Evolutionary conservation across 2,888 invertebrate genomes (phyloP), one percentile per base, ranked within the genome.

Genomic region (Stenolophus ochropezus): DNA sequence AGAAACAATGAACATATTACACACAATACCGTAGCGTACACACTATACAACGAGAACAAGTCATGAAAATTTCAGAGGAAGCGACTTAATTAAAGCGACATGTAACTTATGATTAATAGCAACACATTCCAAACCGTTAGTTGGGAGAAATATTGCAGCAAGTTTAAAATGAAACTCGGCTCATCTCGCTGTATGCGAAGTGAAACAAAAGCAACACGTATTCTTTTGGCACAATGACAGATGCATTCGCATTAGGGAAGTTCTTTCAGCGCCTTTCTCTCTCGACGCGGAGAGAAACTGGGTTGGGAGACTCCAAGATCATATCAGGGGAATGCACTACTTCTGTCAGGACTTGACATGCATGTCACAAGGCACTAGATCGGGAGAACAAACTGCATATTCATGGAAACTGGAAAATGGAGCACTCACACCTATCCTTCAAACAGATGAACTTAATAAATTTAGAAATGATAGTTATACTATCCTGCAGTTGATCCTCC

Each of bases 141-240:
- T 25, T 47, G 27, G 14, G 18, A 73, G 73, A 73, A 49, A 73
- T 73, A 73, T 73, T 73, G 21, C 33, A 20, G 27, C 49, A 73
- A 73, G 73, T 49, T 73, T 49, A 73, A 69, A 73, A 73, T 73
- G 73, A 33, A 73, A 73, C 25, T 73, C 73, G 49, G 16, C 47
- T 47, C 73, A 23, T 49, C 18, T 18, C 49, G 5, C 4, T 27
- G 6, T 23, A 23, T 61, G 61, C 16, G 56, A 56, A 21, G 21
- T 16, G 49, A 73, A 73, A 73, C 73, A 73, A 73, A 73, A 23
- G 65, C 71, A 73, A 73, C 71, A 76, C 47, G 21, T n/a, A 76
- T 76, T 58, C 76, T 76, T 74, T 33, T 76, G 76, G 18, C 76
- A 76, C 53, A 76, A 58, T 76, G 76, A 76, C 58, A 33, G 56